Evolutionary conservation across 2,113 vertebrate genomes (phyloP), one percentile per base, ranked within the genome.

Genomic region (Dipodomys merriami): DNA sequence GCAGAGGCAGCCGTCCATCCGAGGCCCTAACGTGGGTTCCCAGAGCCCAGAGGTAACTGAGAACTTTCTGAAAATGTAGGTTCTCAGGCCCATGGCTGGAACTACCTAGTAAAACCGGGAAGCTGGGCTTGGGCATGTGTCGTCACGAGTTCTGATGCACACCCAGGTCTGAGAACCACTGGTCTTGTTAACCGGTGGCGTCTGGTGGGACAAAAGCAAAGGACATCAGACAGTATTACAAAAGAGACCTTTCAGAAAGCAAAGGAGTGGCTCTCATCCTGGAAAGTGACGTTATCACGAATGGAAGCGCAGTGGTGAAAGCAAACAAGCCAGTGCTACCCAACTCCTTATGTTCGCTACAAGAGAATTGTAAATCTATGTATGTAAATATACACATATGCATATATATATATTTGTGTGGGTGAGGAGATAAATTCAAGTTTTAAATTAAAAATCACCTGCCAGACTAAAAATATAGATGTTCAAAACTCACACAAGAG

Each of bases 1-100:
- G 35, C 0, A 0, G 23, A 1, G 20, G 15, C 33, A 6, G 12
- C 25, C n/a, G 1, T 29, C 2, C 53, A 16, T 4, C 69, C 46
- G 53, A 23, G 64, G 20, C 39, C 78, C 76, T 39, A 33, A 49
- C 65, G 33, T 18, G 49, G 33, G n/a, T 57, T 5, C 67, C 33
- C 19, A 23, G 68, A 44, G 25, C 25, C 5, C 6, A 6, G 13
- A 27, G 65, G 35, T 67, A 27, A n/a, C 19, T 25, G 1, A 60
- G 69, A 53, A 7, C 44, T n/a, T 67, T 16, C 22, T 15, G 6
- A 35, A 82, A 81, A 57, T 1, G 16, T 10, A 12, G 4, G 8
- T 35, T 65, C 39, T 72, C 62, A 49, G 35, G 25, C 30, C 30
- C 39, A 19, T 44, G 25, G 53, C 27, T 6, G 33, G 64, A 62